phyloP scores from a whole-genome alignment of 2,113 vertebrate species.

The Scolopax mira region DNA sequence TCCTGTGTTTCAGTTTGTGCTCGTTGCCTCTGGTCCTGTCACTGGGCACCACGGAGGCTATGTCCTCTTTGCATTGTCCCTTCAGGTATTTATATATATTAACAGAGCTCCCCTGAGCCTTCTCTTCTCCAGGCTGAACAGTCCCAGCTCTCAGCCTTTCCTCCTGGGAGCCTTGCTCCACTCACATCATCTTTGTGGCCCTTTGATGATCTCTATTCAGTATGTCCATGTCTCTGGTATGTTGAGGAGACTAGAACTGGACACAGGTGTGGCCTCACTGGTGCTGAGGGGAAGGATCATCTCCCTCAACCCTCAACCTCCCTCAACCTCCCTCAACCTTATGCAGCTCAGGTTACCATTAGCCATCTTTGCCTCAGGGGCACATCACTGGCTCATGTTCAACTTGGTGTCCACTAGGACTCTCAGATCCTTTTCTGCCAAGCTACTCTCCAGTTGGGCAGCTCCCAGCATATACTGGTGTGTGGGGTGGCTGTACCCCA shows the following conservation, averaged over 20 bases:
- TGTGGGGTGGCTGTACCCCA: not conserved
- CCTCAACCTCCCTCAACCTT: accelerated
- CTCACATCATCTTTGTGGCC: not conserved
- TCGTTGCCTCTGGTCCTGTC: not conserved
- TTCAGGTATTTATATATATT: not conserved
- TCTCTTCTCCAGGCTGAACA: not conserved
- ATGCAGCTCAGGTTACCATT: not conserved
- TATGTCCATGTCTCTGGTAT: not conserved
- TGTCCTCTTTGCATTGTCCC: not conserved
- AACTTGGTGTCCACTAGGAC: not conserved
- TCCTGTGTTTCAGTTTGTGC: not conserved
- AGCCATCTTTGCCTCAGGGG: not conserved
- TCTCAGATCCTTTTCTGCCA: not conserved
- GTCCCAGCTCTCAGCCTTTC: not conserved
- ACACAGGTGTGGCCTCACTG: not conserved
- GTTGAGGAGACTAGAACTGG: not conserved
- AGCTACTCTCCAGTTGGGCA: not conserved
- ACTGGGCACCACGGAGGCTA: not conserved
- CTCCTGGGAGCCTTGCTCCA: not conserved
- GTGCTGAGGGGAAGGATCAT: not conserved
- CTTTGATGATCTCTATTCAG: not conserved
- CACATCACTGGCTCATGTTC: not conserved
- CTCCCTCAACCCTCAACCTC: no score
- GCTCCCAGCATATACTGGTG: not conserved
- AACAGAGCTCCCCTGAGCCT: not conserved